Evolutionary conservation across 2,888 invertebrate species (phyloP).

Genomic region (Phoenoteleia sp.): DNA sequence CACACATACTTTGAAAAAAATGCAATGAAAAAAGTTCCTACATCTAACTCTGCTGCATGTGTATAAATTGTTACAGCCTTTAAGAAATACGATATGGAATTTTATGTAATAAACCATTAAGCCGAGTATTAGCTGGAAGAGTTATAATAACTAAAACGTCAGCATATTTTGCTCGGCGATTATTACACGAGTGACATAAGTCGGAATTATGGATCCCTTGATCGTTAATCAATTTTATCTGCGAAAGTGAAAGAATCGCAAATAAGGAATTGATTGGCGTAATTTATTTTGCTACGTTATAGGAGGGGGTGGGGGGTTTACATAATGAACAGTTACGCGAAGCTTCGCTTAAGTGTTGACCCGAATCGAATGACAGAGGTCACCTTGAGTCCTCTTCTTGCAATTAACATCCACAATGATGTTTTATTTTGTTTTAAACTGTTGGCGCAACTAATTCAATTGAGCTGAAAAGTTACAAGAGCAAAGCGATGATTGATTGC

Average conservation of each 20-base stretch:
- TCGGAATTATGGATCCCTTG: conserved; percentile 29
- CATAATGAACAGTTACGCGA: conserved; percentile 44
- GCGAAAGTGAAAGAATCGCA: conserved; percentile 41
- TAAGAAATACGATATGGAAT: conserved; percentile 31
- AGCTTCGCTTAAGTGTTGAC: conserved; percentile 8
- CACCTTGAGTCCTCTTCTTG: not conserved
- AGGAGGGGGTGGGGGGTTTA: conserved; percentile 12
- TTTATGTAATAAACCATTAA: conserved; percentile 56
- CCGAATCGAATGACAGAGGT: conserved; percentile 18
- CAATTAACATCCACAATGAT: no score
- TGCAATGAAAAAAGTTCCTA: not conserved
- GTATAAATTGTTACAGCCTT: conserved; percentile 23
- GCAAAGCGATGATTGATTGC: no score
- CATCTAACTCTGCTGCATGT: not conserved
- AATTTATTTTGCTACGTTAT: conserved; percentile 44
- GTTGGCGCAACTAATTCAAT: not conserved
- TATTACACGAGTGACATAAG: conserved; percentile 47
- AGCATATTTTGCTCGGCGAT: not conserved
- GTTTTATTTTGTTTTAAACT: no score
- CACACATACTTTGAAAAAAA: not conserved
- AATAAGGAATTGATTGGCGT: conserved; percentile 35
- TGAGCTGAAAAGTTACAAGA: not conserved
- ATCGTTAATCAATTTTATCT: conserved; percentile 56
- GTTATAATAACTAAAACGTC: conserved; percentile 23
- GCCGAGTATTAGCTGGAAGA: conserved; percentile 14